These are phyloP conservation scores for Suncus etruscus DNA, from an alignment of 2,113 vertebrate species.

Conservation along the genomic window DNA sequence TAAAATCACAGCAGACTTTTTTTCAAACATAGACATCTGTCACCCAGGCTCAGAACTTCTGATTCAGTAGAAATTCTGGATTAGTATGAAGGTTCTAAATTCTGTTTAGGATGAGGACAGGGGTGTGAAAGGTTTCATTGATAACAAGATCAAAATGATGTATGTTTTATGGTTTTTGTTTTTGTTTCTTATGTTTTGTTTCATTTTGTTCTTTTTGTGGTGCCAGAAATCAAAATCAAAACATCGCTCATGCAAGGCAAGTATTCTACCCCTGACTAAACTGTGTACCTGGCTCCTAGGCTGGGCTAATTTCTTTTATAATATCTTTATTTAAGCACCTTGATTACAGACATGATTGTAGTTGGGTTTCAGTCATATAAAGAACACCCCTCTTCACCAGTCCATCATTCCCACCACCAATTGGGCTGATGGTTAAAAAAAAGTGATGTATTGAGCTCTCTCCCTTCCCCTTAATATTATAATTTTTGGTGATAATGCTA, in stretches of 20 bases:
- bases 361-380: too few species aligned
- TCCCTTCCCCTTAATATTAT: not conserved
- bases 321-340: too few species aligned
- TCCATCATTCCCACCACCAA: too few species aligned
- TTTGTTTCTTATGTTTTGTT: too few species aligned
- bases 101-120: not conserved
- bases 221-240: too few species aligned
- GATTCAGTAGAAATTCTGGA: not conserved
- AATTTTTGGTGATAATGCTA: not conserved
- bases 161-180: not conserved
- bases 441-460: not conserved
- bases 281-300: too few species aligned
- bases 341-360: too few species aligned
- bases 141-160: not conserved
- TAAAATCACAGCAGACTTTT: not conserved
- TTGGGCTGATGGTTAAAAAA: not conserved
- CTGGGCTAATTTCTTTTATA: too few species aligned
- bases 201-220: too few species aligned
- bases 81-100: not conserved
- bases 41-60: constrained; percentile 20
- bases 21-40: not conserved
- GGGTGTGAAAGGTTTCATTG: not conserved
- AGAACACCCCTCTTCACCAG: too few species aligned
- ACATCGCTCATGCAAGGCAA: too few species aligned
- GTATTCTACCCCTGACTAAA: too few species aligned